Base-by-base conservation (phyloP, 2,888 invertebrate genomes). In the Noctua janthe region DNA sequence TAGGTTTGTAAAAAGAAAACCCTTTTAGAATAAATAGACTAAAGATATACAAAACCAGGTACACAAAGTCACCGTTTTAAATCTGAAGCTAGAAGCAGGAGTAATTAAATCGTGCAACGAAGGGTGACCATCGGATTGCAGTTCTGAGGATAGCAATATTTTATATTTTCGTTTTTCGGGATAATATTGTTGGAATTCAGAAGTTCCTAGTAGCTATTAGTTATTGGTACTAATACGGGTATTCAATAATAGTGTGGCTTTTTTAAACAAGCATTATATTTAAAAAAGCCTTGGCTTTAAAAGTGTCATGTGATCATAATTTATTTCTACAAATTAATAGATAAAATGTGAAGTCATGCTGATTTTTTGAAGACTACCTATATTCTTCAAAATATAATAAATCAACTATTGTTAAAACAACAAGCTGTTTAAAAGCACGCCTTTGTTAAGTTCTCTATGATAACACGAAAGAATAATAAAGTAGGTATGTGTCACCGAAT, bases 21-120 rank as follows among this genome's bases (percentile, higher is more conserved):
- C 43, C 23, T 56, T 86, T 76, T 13, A 71, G 35, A 78, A 74
- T 73, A 75, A 87, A 79, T 64, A 74, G 35, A 35, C 75, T 59
- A 1, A 13, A 69, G 70, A 73, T 74, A 83, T n/a, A 86, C 71
- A 74, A 76, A 76, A 67, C 66, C 78, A 78, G 66, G 86, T 82
- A 82, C 20, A 76, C 74, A 85, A 87, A 88, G 88, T 85, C 81
- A 84, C 84, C 83, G 82, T 88, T 91, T 89, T 86, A 85, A 89
- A 90, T 88, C 85, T 86, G 79, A 82, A 74, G 76, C 85, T 85
- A 78, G 81, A 81, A 87, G 80, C 84, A 80, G 75, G 54, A 90
- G 87, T 90, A 92, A 92, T 92, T 91, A 91, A 91, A 90, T 90
- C 84, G 87, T 78, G 82, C 86, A 81, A 77, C 39, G 74, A 82